phyloP scores from a whole-genome alignment of 2,797 vertebrate species.

The Rhynchotus rufescens region DNA sequence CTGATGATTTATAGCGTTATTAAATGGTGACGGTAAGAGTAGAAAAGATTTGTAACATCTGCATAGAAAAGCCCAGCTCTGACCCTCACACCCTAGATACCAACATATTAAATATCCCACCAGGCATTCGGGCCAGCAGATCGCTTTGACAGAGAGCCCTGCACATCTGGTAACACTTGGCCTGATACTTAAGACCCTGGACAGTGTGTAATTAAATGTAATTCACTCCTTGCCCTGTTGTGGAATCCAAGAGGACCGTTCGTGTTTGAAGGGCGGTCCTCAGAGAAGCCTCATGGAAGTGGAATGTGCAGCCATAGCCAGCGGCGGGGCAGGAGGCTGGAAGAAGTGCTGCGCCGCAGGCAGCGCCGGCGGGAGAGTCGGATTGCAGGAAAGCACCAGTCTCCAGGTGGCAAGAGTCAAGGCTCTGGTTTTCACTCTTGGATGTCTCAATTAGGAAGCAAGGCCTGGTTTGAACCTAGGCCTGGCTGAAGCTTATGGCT shows the following conservation, averaged over 20 bases:
- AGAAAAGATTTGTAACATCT: slow-evolving; percentile 46
- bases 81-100: slow-evolving; percentile 33
- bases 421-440: background rate
- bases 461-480: background rate
- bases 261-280: background rate
- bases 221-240: background rate
- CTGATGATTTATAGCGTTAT: slow-evolving; percentile 35
- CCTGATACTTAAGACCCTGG: background rate
- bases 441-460: background rate
- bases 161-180: slow-evolving; percentile 62
- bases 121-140: background rate
- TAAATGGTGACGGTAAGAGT: slow-evolving; percentile 34
- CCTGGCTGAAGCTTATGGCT: background rate
- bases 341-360: background rate
- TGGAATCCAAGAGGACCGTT: background rate
- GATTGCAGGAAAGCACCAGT: background rate
- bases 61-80: background rate
- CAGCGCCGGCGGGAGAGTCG: background rate
- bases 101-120: slow-evolving; percentile 32
- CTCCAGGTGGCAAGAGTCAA: background rate
- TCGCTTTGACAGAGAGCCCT: background rate
- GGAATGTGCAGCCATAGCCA: background rate
- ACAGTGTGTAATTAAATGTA: background rate
- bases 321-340: background rate
- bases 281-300: fast-evolving